Evolutionary conservation across 2,888 invertebrate genomes (phyloP).

Genomic region (Ceramica pisi): DNA sequence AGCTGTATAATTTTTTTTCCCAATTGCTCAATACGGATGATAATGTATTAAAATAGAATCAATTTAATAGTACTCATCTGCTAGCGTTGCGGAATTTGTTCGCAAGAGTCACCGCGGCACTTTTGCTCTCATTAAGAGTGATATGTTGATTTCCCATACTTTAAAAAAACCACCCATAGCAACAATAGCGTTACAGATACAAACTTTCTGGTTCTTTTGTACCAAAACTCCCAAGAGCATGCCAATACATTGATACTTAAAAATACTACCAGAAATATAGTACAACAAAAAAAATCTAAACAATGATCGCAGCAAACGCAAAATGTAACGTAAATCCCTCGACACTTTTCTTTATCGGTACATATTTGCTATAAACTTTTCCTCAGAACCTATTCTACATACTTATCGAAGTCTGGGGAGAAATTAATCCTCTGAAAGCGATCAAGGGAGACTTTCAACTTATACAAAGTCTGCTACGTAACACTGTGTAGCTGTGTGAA

Average conservation of each 20-base stretch:
- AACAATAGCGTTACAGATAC: neutral
- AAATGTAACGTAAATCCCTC: slow-evolving; percentile 30
- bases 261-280: neutral
- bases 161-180: too few relatives aligned
- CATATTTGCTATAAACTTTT: slow-evolving; percentile 55
- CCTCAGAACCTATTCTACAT: slow-evolving; percentile 56
- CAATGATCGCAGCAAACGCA: slow-evolving; percentile 11
- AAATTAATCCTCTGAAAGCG: slow-evolving; percentile 61
- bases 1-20: too few relatives aligned
- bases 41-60: too few relatives aligned
- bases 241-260: neutral
- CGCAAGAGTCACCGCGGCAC: too few relatives aligned
- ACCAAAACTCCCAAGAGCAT: neutral
- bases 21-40: too few relatives aligned
- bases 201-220: neutral
- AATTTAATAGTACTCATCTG: too few relatives aligned
- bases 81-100: too few relatives aligned
- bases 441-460: slow-evolving; percentile 57
- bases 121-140: too few relatives aligned
- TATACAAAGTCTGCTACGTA: slow-evolving; percentile 31
- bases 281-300: neutral
- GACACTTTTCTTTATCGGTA: slow-evolving; percentile 40
- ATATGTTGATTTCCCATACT: too few relatives aligned
- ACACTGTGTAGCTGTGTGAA: neutral
- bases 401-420: slow-evolving; percentile 61